Conservation (phyloP, 2,113 vertebrate genomes). For the Laticauda colubrina region DNA sequence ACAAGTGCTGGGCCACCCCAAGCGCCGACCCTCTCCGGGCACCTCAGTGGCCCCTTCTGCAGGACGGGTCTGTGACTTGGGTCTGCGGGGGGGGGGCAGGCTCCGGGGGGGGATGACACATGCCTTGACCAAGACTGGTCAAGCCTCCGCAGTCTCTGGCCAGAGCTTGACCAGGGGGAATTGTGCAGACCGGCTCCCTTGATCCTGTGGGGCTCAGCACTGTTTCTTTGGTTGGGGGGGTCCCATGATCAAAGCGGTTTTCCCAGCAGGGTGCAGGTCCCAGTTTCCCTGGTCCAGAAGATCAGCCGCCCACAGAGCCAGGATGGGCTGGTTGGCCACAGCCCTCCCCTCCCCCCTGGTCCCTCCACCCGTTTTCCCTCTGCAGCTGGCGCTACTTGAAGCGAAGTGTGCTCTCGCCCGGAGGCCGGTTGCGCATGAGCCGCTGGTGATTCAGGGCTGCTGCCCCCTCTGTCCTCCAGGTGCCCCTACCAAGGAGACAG, state of each 20-base stretch:
- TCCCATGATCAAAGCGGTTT: no score
- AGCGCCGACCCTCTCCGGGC: not conserved
- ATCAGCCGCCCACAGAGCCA: not conserved
- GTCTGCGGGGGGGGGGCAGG: not conserved
- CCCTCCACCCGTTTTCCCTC: not conserved
- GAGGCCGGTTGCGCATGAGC: not conserved
- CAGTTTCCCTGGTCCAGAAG: not conserved
- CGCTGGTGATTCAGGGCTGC: not conserved
- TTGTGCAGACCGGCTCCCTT: not conserved
- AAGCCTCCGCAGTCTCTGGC: not conserved
- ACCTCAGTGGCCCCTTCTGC: not conserved
- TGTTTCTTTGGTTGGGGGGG: not conserved
- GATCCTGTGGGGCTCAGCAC: not conserved
- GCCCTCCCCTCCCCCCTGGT: not conserved
- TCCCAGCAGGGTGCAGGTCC: not conserved
- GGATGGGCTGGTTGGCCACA: not conserved
- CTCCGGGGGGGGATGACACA: no score
- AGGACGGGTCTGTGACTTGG: not conserved
- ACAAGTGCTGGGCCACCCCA: constrained; percentile 34
- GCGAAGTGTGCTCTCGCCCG: not conserved
- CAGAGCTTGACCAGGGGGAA: not conserved
- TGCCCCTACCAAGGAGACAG: constrained; percentile 38
- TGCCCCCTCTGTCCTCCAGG: not conserved
- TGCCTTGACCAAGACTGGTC: not conserved
- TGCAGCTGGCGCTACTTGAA: not conserved